Evolutionary conservation across 2,888 invertebrate genomes (phyloP).

Genomic region (Eilema sororculum): DNA sequence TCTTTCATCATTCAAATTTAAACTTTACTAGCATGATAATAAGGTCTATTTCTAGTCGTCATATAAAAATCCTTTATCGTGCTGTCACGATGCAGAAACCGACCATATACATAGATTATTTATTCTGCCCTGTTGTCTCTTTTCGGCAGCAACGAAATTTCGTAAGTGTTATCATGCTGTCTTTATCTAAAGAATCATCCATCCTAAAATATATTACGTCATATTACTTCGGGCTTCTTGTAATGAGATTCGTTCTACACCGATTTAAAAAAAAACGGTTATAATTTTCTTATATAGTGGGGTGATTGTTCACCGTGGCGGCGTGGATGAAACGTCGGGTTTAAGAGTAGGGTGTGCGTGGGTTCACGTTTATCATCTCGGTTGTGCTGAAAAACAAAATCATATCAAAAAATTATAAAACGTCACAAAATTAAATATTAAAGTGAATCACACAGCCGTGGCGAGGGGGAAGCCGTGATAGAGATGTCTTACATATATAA

Average conservation of each 20-base stretch:
- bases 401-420: slow-evolving; percentile 40
- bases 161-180: neutral
- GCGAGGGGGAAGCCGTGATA: too few relatives aligned
- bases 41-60: too few relatives aligned
- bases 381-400: slow-evolving; percentile 89
- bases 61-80: too few relatives aligned
- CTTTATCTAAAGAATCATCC: too few relatives aligned
- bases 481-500: too few relatives aligned
- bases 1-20: too few relatives aligned
- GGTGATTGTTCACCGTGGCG: slow-evolving; percentile 95
- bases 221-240: neutral
- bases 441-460: neutral
- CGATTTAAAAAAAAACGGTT: neutral
- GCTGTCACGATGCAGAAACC: neutral
- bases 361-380: slow-evolving; percentile 92
- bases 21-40: too few relatives aligned
- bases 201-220: too few relatives aligned
- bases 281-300: slow-evolving; percentile 50
- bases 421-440: neutral
- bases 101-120: neutral
- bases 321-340: slow-evolving; percentile 89
- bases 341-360: slow-evolving; percentile 32
- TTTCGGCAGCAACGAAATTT: neutral
- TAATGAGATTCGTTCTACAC: neutral
- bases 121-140: neutral